These are phyloP conservation scores for Plestiodon gilberti DNA, from an alignment of 2,113 vertebrate species.

Conservation along the genomic window DNA sequence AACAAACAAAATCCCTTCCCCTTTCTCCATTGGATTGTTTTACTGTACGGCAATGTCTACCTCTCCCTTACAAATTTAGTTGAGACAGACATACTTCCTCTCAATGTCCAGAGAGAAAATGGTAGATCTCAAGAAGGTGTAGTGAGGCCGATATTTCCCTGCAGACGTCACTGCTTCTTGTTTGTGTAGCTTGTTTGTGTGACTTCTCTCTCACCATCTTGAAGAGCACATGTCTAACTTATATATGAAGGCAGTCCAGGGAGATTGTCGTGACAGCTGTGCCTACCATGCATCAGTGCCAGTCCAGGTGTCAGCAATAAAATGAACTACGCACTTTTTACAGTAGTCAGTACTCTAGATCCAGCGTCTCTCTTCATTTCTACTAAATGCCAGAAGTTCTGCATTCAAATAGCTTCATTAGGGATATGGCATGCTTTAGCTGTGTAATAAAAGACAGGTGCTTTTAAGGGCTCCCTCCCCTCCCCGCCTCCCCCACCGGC, in stretches of 20 bases:
- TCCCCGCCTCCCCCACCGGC: background rate
- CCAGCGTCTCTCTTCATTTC: background rate
- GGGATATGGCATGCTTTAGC: background rate
- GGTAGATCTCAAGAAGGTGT: background rate
- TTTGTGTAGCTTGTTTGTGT: background rate
- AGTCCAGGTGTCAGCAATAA: constrained; percentile 3
- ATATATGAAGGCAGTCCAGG: background rate
- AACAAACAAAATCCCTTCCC: no score
- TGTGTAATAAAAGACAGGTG: constrained; percentile 24
- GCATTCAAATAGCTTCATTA: background rate
- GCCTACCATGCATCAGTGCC: background rate
- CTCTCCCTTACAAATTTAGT: background rate
- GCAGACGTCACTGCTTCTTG: background rate
- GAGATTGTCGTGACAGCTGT: background rate
- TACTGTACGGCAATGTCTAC: background rate
- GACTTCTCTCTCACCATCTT: background rate
- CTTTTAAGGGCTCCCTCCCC: background rate
- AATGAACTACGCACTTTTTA: background rate
- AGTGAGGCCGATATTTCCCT: background rate
- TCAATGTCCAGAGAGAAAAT: background rate
- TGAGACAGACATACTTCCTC: background rate
- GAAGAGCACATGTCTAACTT: background rate
- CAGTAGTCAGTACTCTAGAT: background rate
- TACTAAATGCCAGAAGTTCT: background rate
- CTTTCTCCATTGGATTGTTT: background rate